phyloP scores from a whole-genome alignment of 2,797 vertebrate species.

The Chelon labrosus region DNA sequence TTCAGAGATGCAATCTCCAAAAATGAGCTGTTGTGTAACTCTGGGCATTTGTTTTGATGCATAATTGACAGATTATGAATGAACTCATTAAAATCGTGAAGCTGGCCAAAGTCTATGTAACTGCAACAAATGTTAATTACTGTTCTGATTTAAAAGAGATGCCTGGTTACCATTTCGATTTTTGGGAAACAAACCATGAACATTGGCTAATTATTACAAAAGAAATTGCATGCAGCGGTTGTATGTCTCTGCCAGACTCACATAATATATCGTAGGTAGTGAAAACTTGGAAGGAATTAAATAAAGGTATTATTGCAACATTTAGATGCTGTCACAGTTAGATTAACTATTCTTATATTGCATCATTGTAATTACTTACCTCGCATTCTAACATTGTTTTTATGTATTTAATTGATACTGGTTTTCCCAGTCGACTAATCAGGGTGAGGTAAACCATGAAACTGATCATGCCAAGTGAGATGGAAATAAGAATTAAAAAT shows the following conservation, averaged over 20 bases:
- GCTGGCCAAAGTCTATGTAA: neutral
- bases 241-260: too few relatives aligned
- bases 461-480: slow-evolving; percentile 13
- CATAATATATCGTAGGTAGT: too few relatives aligned
- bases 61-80: slow-evolving; percentile 23
- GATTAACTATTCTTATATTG: too few relatives aligned
- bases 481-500: slow-evolving; percentile 12
- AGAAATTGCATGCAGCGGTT: too few relatives aligned
- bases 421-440: slow-evolving; percentile 2
- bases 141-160: neutral
- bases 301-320: too few relatives aligned
- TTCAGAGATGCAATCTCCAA: slow-evolving; percentile 13
- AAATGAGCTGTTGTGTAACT: neutral
- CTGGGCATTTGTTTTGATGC: neutral
- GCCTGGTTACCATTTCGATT: neutral
- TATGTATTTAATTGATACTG: slow-evolving; percentile 16
- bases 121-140: neutral
- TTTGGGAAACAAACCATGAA: slow-evolving; percentile 3
- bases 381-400: neutral
- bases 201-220: neutral
- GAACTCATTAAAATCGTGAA: slow-evolving; percentile 1
- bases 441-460: neutral
- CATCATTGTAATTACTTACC: neutral
- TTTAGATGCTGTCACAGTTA: too few relatives aligned
- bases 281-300: too few relatives aligned